Percentiles rank a stretch among this genome's conserved stretches.
phyloP scores from a whole-genome alignment of 2,797 vertebrate species.

The Phalloptychus januarius region DNA sequence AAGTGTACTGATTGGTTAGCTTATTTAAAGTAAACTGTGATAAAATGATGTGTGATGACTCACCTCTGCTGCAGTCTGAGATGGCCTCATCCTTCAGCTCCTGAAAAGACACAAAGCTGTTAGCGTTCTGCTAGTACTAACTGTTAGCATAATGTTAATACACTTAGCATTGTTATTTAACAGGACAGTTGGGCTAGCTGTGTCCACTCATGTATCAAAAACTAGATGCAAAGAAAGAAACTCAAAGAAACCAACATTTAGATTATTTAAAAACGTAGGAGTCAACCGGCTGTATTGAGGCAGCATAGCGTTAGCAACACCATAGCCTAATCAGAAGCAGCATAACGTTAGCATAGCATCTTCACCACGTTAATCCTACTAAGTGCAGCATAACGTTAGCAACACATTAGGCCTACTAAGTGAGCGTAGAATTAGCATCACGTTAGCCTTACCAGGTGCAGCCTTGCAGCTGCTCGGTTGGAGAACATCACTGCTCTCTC shows the following conservation, averaged over 20 bases:
- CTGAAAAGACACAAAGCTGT: constrained; percentile 66
- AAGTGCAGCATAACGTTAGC: background rate
- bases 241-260: background rate
- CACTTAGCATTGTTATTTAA: background rate
- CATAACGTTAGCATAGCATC: too few species aligned
- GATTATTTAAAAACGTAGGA: background rate
- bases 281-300: background rate
- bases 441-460: constrained; percentile 83
- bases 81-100: constrained; percentile 89
- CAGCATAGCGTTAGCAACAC: too few species aligned
- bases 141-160: background rate
- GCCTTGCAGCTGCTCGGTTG: constrained; percentile 91
- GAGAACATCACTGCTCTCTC: constrained; percentile 91
- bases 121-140: background rate
- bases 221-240: background rate
- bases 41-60: constrained; percentile 17
- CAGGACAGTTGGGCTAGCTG: too few species aligned
- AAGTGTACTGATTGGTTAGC: background rate
- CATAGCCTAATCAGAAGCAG: too few species aligned
- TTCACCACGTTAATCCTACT: too few species aligned
- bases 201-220: too few species aligned
- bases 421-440: background rate
- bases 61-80: constrained; percentile 93
- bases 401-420: background rate
- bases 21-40: background rate